Base-by-base conservation (phyloP, 2,113 vertebrate genomes). In the Trochalopteron elliotii region DNA sequence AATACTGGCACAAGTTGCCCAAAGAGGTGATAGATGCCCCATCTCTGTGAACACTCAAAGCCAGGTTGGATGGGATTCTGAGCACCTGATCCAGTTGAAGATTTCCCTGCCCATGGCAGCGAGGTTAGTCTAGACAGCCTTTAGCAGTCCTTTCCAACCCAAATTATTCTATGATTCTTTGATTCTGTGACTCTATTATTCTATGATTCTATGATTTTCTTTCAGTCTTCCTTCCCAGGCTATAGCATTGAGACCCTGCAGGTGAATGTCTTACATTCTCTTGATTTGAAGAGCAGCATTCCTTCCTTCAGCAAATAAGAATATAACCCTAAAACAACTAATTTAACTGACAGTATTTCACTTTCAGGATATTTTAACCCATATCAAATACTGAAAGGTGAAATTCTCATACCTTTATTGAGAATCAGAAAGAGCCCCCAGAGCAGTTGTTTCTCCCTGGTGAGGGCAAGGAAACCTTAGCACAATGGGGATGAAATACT, bases 401-500 rank as follows among this genome's bases (percentile, higher is more conserved):
- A 83, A 39, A 79, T 87, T 85, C 25, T 85, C 23, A 63, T 30
- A 27, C 6, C 7, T 68, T 17, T 44, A n/a, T 2, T 71, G 40
- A 79, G 30, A 82, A 75, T 44, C 37, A 75, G 64, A 74, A 75
- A 56, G 22, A 40, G 18, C 12, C 5, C 17, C 12, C 20, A 21
- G 21, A 79, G 33, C 22, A 55, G 47, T 22, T 70, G 17, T 4
- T 8, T 77, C 15, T 70, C 25, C 13, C 10, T 39, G 5, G 28
- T 28, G 39, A 6, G 33, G 23, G 12, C 30, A 78, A 44, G 52
- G 27, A 3, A 9, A 57, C 31, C 6, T 31, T 2, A 5, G 8
- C 1, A 0, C 1, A 3, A 14, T 55, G 37, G 59, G 40, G 63
- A 28, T 4, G 7, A 64, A 71, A 76, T 0, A 2, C 6, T 82